Percentiles rank a stretch among this genome's conserved stretches.
These are phyloP conservation scores for Daktulosphaira vitifoliae DNA, from an alignment of 1,140 invertebrate genomes.

Conservation along the genomic window DNA sequence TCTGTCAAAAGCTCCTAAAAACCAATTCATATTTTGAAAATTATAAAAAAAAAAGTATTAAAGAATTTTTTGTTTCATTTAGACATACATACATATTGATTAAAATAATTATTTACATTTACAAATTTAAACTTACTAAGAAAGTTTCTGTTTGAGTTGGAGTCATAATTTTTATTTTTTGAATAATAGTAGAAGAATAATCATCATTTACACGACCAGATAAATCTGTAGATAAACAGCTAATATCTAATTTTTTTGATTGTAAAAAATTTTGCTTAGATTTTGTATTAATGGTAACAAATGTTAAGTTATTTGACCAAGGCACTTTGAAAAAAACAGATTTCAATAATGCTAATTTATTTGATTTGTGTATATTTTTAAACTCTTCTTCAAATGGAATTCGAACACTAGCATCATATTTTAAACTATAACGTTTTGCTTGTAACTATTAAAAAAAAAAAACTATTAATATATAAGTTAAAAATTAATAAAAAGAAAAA, in stretches of 20 bases:
- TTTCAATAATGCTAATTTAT: background rate
- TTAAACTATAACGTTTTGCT: background rate
- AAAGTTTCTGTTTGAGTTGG: constrained; percentile 38
- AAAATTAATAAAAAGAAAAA: too few relatives aligned
- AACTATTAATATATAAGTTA: background rate
- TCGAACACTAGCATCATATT: constrained; percentile 1
- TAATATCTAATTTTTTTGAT: background rate
- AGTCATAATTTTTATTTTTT: constrained; percentile 30
- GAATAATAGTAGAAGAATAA: constrained; percentile 22
- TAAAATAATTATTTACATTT: background rate
- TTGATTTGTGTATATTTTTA: background rate
- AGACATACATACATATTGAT: too few relatives aligned
- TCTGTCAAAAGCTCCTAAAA: constrained; percentile 43
- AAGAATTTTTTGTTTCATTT: too few relatives aligned
- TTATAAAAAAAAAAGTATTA: background rate
- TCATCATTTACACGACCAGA: constrained; percentile 26
- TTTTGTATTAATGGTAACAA: constrained; percentile 3
- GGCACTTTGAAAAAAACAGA: constrained; percentile 1
- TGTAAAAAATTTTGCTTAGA: constrained; percentile 6
- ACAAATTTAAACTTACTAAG: constrained; percentile 39
- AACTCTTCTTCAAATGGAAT: constrained; percentile 18
- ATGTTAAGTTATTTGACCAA: constrained; percentile 15
- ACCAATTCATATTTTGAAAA: too few relatives aligned
- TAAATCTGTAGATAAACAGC: constrained; percentile 14
- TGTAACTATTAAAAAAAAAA: constrained; percentile 3